Evolutionary conservation across 2,888 invertebrate genomes (phyloP), one percentile per base, ranked within the genome.

Genomic region (Patella caerulea): DNA sequence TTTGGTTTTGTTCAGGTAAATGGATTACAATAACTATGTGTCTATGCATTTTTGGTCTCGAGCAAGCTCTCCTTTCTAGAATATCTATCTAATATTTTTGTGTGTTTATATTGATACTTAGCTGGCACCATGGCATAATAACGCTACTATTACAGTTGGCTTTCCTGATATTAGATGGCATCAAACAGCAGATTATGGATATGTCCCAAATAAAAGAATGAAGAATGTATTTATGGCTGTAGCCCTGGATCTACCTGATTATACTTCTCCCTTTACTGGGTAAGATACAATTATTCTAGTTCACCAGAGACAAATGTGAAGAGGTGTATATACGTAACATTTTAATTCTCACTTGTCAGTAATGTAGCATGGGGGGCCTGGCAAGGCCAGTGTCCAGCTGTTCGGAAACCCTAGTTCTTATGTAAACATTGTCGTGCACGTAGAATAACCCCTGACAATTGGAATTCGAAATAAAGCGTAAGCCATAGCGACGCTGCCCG

Each of bases 1-100:
- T 90, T 90, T 81, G 90, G 90, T 5, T 90, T 90, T 84, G 90
- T 90, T 15, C 89, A 89, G 87, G 88, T 88, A 78, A 45, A 72
- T 56, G 7, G 45, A 45, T 9, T 45, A 9, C 5, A 45, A 9
- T 45, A 9, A 45, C 9, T 45, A 45, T 45, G 7, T 9, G 17
- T 45, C 59, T 17, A 34, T 34, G 34, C 7, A 34, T 34, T 4
- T 34, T 34, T 34, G 34, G 34, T 45, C 1, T 45, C 5, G 7
- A 45, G 4, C 5, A 45, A 45, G 45, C 9, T 7, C 5, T 45
- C 5, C 45, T 7, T 45, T 45, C 45, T 45, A 45, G 45, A 45
- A 45, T 9, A 9, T 5, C 45, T 45, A 45, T 45, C 45, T 45
- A 45, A 45, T 45, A 45, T 45, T 45, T 45, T 7, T 45, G 24